Conservation (phyloP, 2,113 vertebrate genomes). For the Solea solea region DNA sequence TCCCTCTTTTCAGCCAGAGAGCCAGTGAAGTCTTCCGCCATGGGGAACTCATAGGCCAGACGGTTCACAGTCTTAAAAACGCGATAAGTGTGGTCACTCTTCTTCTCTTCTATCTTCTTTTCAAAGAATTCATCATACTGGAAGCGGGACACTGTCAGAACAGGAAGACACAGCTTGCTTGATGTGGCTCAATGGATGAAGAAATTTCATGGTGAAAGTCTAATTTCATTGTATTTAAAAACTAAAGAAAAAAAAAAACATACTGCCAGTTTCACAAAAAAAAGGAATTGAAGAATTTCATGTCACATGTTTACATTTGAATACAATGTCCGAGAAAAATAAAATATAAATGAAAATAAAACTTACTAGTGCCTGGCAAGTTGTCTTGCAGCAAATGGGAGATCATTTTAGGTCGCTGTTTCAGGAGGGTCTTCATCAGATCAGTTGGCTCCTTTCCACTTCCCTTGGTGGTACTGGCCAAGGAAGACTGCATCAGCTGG, state of each 20-base stretch:
- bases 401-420: constrained; percentile 88
- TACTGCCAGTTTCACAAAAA: no score
- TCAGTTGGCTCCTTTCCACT: constrained; percentile 61
- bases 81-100: constrained; percentile 93
- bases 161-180: constrained; percentile 28
- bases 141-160: constrained; percentile 85
- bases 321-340: not conserved
- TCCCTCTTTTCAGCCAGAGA: constrained; percentile 86
- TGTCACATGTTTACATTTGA: not conserved
- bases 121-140: constrained; percentile 95
- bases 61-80: constrained; percentile 98
- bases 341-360: not conserved
- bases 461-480: constrained; percentile 47
- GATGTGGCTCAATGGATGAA: constrained; percentile 14
- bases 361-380: constrained; percentile 88
- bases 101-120: constrained; percentile 96
- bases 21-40: constrained; percentile 91
- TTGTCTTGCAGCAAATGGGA: constrained; percentile 97
- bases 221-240: no score
- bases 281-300: no score
- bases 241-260: no score
- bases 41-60: constrained; percentile 89
- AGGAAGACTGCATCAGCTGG: constrained; percentile 63
- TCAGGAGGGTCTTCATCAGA: constrained; percentile 87
- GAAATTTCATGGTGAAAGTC: not conserved